Evolutionary conservation across 2,113 vertebrate genomes (phyloP), one percentile per base, ranked within the genome.

Genomic region (Dinomys branickii): DNA sequence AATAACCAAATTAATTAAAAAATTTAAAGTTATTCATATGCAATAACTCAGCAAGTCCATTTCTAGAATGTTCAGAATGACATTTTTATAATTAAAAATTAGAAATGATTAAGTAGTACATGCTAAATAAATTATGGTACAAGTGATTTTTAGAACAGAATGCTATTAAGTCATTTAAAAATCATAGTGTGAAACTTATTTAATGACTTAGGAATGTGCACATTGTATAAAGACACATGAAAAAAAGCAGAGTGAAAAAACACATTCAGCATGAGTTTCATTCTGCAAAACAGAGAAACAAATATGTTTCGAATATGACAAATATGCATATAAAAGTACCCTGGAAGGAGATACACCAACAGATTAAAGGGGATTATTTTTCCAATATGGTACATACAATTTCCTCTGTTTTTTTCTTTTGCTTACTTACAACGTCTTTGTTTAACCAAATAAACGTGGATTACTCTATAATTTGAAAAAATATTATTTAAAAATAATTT

Each of bases 51-150:
- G 5, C 61, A 61, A 67, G 59, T 59, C 28, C 30, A 94, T 78
- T 84, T 78, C 65, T 38, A 71, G 59, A 52, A 69, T 59, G 35
- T 78, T 89, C 26, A 73, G n/a, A 92, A 80, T 71, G n/a, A 80
- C 24, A 92, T 80, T 73, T 94, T 94, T n/a, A 56, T 63, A 61
- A 77, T 52, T 84, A 89, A 94, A 94, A 89, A 80, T 77, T 9
- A 71, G 65, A 89, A 89, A 82, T 7, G 54, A 80, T 58, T 65
- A 65, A 94, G n/a, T 47, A 80, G 19, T 85, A 94, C 94, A 80
- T 20, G 14, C 35, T 71, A 41, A 88, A 91, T 30, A 71, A 94
- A 63, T 78, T 85, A 56, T 30, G 56, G 50, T 47, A 85, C 26
- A 56, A 56, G 35, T 9, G 28, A n/a, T 33, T 30, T 10, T 58